A percentile compares a stretch with the other conserved stretches of the same genome.
These are phyloP conservation scores for Kryptolebias ocellatus DNA, from an alignment of 2,797 vertebrate species.

Conservation along the genomic window DNA sequence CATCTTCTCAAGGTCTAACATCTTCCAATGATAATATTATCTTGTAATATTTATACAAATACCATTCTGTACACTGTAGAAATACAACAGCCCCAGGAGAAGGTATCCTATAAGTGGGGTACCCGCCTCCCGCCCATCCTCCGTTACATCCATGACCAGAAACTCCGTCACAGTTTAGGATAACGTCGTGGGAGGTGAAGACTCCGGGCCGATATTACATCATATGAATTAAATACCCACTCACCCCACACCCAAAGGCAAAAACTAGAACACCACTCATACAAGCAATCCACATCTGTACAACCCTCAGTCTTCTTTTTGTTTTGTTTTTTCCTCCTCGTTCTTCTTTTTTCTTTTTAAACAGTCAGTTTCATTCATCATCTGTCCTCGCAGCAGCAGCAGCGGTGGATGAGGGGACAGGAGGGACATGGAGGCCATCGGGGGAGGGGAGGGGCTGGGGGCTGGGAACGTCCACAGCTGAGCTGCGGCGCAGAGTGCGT, in stretches of 20 bases:
- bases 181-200: conserved; percentile 69
- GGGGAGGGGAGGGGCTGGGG: not conserved
- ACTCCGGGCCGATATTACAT: conserved; percentile 72
- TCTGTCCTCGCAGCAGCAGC: conserved; percentile 57
- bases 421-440: conserved; percentile 29
- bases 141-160: conserved; percentile 53
- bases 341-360: conserved; percentile 37
- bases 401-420: conserved; percentile 30
- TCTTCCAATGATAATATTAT: conserved; percentile 83
- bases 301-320: conserved; percentile 65
- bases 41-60: conserved; percentile 90
- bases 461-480: conserved; percentile 41
- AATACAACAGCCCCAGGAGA: conserved; percentile 81
- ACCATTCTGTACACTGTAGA: conserved; percentile 92
- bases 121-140: conserved; percentile 41
- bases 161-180: conserved; percentile 61
- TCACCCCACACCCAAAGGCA: conserved; percentile 72
- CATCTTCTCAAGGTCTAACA: conserved; percentile 81
- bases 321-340: conserved; percentile 5
- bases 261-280: conserved; percentile 71
- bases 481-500: conserved; percentile 60
- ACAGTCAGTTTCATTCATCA: conserved; percentile 77
- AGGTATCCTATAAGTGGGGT: conserved; percentile 81
- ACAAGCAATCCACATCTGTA: conserved; percentile 71
- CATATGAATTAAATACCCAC: conserved; percentile 79